These are phyloP conservation scores for Pediacus dermestoides DNA, from an alignment of 2,888 invertebrate genomes.

Conservation along the genomic window DNA sequence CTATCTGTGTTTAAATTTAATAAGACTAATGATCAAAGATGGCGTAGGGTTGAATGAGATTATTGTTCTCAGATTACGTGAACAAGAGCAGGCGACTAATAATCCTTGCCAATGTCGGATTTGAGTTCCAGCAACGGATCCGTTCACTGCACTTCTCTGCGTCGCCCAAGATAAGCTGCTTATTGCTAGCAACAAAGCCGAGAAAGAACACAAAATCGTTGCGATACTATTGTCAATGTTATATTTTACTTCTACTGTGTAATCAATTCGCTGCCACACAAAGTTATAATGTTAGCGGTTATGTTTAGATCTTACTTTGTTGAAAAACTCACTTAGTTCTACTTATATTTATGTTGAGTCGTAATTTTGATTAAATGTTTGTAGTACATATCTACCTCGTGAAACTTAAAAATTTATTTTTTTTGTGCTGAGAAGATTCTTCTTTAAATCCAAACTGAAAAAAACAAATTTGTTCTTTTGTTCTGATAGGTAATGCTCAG, in stretches of 20 bases:
- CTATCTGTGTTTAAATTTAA: constrained; percentile 17
- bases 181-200: constrained; percentile 26
- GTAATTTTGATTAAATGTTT: too few species aligned
- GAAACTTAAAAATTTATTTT: too few species aligned
- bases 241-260: constrained; percentile 1
- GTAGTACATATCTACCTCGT: too few species aligned
- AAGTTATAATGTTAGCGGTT: too few species aligned
- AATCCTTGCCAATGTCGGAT: constrained; percentile 43
- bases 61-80: constrained; percentile 32
- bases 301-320: too few species aligned
- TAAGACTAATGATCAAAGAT: constrained; percentile 27
- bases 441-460: too few species aligned
- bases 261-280: too few species aligned
- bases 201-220: constrained; percentile 22
- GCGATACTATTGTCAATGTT: constrained; percentile 11
- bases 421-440: too few species aligned
- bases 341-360: too few species aligned
- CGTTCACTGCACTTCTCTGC: constrained; percentile 29
- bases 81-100: constrained; percentile 39
- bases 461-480: too few species aligned
- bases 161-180: constrained; percentile 35
- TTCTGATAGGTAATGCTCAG: too few species aligned
- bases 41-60: constrained; percentile 24
- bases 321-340: too few species aligned
- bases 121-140: constrained; percentile 36